Evolutionary conservation across 2,113 vertebrate species (phyloP), one percentile per base, ranked within the genome.

Genomic region (Toxotes jaculatrix): DNA sequence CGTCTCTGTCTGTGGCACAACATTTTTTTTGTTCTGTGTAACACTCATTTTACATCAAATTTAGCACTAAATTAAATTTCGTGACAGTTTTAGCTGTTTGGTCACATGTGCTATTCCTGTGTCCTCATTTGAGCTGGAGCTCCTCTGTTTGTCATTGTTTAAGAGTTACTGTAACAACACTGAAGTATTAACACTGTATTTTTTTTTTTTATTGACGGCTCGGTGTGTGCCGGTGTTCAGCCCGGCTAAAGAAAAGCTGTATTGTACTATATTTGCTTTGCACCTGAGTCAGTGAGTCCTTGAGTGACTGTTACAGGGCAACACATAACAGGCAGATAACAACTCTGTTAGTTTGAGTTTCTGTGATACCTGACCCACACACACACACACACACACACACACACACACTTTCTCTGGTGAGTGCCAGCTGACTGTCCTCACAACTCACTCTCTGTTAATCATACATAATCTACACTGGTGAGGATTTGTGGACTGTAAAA

Each of bases 311-410:
- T 65, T 47, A 56, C 74, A 82, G 71, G 38, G 38, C 3, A 38
- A 51, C 77, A 67, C 40, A 31, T 17, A 87, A 57, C 67, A 14
- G 45, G 23, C 38, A 59, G 88, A 90, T 90, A 91, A 84, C 73
- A 63, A n/a, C 7, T 55, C 60, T 56, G 71, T 80, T 73, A 38
- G 65, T 91, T 84, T 85, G 84, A 83, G 85, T 91, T 90, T 92
- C 89, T 87, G 87, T 69, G 88, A 88, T 86, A 88, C 77, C 31
- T 49, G 6, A 19, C 14, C 1, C 32, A 36, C 56, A 42, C 23
- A 67, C 16, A 73, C 51, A 56, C n/a, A n/a, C n/a, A n/a, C n/a
- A n/a, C n/a, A n/a, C 12, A 27, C n/a, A 23, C 68, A 56, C 51
- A 66, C 60, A 87, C 70, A 73, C 77, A 79, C 60, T 70, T 27